Evolutionary conservation across 2,888 invertebrate species (phyloP).

Genomic region (Seladonia tumulorum): DNA sequence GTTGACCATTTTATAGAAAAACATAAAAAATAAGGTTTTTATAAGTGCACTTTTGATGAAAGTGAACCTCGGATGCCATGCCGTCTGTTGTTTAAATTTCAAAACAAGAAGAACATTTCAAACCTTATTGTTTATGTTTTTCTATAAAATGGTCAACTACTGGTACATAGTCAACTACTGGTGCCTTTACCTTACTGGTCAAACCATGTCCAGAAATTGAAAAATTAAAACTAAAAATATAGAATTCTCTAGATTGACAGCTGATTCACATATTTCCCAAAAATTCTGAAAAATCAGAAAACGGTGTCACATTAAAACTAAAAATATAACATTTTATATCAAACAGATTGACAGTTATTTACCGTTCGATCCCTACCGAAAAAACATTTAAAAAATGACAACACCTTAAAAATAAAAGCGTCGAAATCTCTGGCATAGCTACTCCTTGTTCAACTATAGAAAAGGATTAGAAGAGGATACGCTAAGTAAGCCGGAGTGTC

Average conservation of each 20-base stretch:
- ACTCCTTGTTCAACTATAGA: neutral
- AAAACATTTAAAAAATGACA: neutral
- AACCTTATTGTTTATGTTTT: too few relatives aligned
- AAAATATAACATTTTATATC: neutral
- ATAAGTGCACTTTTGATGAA: too few relatives aligned
- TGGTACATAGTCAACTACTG: too few relatives aligned
- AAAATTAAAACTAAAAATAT: neutral
- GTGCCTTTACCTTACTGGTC: too few relatives aligned
- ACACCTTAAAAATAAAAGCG: neutral
- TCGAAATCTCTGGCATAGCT: neutral
- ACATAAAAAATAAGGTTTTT: too few relatives aligned
- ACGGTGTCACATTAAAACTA: neutral
- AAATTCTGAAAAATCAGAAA: neutral
- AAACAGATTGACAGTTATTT: neutral
- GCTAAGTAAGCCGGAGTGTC: neutral
- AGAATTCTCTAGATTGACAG: neutral
- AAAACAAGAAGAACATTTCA: too few relatives aligned
- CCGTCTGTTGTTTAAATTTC: too few relatives aligned
- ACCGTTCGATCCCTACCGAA: neutral
- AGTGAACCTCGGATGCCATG: too few relatives aligned
- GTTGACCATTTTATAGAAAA: too few relatives aligned
- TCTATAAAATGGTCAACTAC: too few relatives aligned
- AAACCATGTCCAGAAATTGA: too few relatives aligned
- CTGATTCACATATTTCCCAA: too few relatives aligned
- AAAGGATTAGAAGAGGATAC: neutral